These are phyloP conservation scores for Epinotia demarniana DNA, from an alignment of 2,888 invertebrate genomes.

Conservation along the genomic window DNA sequence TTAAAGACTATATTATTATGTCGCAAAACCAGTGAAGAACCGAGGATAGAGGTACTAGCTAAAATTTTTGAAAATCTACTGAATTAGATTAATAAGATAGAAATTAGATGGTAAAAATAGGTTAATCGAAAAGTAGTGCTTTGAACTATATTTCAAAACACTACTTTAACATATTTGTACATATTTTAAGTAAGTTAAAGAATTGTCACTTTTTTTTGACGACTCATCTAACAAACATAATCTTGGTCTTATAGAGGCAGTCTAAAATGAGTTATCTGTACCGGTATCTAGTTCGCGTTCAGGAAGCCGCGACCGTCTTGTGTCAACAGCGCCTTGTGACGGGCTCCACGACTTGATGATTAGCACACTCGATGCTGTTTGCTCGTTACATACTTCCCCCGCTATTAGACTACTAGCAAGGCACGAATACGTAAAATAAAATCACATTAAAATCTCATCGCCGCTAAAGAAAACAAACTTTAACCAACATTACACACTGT, in stretches of 20 bases:
- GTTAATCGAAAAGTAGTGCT: no score
- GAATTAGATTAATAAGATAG: background rate
- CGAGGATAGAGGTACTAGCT: background rate
- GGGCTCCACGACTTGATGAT: constrained; percentile 39
- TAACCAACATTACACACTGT: constrained; percentile 1
- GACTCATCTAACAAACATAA: constrained; percentile 17
- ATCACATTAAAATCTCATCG: constrained; percentile 25
- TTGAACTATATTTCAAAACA: no score
- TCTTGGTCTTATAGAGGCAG: constrained; percentile 13
- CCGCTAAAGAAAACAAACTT: constrained; percentile 24
- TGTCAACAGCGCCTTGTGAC: constrained; percentile 38
- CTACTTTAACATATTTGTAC: no score
- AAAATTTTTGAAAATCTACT: background rate
- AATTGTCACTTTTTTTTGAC: constrained; percentile 17
- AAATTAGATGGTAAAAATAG: background rate
- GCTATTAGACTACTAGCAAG: constrained; percentile 23
- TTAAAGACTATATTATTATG: no score
- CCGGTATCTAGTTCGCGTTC: constrained; percentile 24
- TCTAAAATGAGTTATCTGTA: constrained; percentile 30
- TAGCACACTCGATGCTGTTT: constrained; percentile 40
- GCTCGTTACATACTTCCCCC: constrained; percentile 32
- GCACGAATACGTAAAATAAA: constrained; percentile 21
- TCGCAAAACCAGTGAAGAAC: no score
- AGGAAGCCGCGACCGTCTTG: constrained; percentile 40
- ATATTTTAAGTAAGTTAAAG: background rate